Base-by-base conservation (phyloP, 2,888 invertebrate species). In the Erebia ligea region DNA sequence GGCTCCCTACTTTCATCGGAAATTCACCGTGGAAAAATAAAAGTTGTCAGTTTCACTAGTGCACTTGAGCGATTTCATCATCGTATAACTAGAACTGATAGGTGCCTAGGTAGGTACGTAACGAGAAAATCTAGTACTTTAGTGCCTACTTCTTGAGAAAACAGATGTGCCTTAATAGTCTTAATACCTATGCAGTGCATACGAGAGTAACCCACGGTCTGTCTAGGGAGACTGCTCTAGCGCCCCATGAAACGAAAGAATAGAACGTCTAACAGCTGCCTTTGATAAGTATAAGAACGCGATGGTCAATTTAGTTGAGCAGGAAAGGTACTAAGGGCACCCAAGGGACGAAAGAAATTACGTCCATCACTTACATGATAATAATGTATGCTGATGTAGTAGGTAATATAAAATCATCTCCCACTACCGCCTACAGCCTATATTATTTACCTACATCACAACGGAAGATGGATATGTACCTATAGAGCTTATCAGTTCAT, bases 1-100 rank as follows among this genome's bases (percentile, higher is more conserved):
- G 74, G 81, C 79, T 84, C 83, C 80, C 77, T 79, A 86, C 91
- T 90, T 90, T 92, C 89, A 85, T 87, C 86, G 86, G 87, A 90
- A 87, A 89, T 86, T 85, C 80, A 85, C 83, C 81, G 83, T 86
- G 84, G 87, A 87, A 87, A 88, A 85, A 87, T 83, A 74, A 83
- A 78, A 80, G 81, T 77, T 65, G 80, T 79, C 73, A 80, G 81
- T 88, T 87, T 87, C 80, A 79, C 80, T 74, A 67, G 69, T 70
- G 79, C 77, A 80, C 82, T 77, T 59, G 56, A 67, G 54, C 54
- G 45, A 69, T 73, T 70, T 68, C 74, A 72, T 65, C n/a, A 63
- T 72, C 54, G 67, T 40, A 52, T 57, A 11, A 6, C 13, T 21
- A 25, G 6, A 57, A 21, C 21, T 21, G 56, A 45, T 3, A 45